Conservation (phyloP, 2,113 vertebrate genomes). For the Eurystomus gularis region DNA sequence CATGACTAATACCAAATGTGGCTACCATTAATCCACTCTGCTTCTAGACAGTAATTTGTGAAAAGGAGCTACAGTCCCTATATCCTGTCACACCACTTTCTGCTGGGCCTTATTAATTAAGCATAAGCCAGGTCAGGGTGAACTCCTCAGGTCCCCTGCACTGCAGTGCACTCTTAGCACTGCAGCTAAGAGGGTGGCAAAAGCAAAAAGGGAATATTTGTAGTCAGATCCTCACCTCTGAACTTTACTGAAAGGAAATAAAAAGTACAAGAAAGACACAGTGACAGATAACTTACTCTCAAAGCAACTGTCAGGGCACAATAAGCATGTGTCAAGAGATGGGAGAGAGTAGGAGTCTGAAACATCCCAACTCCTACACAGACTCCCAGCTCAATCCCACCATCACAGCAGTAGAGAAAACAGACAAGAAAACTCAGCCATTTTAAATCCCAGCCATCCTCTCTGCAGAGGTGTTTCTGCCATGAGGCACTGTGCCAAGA, state of each 20-base stretch:
- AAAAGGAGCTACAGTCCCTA: not conserved
- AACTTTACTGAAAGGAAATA: not conserved
- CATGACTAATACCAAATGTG: not conserved
- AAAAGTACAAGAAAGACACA: not conserved
- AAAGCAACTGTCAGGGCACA: not conserved
- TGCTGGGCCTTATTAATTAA: not conserved
- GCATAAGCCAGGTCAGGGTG: accelerated
- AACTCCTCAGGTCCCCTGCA: not conserved
- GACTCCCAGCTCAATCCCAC: not conserved
- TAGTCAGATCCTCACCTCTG: not conserved
- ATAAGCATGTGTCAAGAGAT: not conserved
- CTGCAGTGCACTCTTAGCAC: not conserved
- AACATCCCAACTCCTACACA: not conserved
- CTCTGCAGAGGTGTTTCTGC: not conserved
- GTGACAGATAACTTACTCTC: not conserved
- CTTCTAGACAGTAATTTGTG: not conserved
- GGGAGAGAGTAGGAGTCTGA: not conserved
- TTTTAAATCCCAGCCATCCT: not conserved
- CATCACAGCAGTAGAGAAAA: not conserved
- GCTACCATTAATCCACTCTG: not conserved
- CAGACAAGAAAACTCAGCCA: not conserved
- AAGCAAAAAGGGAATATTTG: not conserved
- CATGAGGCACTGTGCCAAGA: not conserved
- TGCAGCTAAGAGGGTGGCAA: not conserved
- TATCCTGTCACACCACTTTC: not conserved